Percentiles rank a stretch among this genome's conserved stretches.
Evolutionary conservation across 1,140 invertebrate genomes (phyloP).

Genomic region (Heliconius himera): DNA sequence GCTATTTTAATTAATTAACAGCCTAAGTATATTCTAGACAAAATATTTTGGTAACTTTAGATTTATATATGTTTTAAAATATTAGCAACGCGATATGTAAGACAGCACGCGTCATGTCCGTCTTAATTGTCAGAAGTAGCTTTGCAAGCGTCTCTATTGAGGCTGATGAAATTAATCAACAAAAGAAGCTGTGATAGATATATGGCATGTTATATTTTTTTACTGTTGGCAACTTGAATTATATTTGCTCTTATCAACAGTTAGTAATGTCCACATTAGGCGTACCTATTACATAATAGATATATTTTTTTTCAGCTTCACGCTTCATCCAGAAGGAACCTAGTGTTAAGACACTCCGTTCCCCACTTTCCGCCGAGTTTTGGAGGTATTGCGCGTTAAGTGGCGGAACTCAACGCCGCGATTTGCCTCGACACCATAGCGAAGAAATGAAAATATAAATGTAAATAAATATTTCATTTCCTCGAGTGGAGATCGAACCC

Average conservation of each 20-base stretch:
- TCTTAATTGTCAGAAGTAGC: conserved; percentile 22
- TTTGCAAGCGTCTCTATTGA: conserved; percentile 25
- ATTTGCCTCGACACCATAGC: too few relatives aligned
- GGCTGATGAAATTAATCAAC: conserved; percentile 27
- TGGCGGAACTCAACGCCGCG: too few relatives aligned
- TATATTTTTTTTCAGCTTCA: too few relatives aligned
- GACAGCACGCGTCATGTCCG: background rate
- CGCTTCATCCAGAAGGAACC: too few relatives aligned
- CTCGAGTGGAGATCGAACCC: too few relatives aligned
- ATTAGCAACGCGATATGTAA: background rate
- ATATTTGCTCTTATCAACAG: background rate
- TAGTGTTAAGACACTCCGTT: too few relatives aligned
- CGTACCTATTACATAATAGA: too few relatives aligned
- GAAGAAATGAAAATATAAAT: too few relatives aligned
- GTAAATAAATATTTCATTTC: too few relatives aligned
- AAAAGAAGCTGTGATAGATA: background rate
- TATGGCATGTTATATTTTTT: background rate
- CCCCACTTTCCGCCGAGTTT: too few relatives aligned
- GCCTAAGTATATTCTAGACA: background rate
- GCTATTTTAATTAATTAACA: background rate
- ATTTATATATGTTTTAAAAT: background rate
- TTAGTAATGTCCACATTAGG: too few relatives aligned
- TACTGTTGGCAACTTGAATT: background rate
- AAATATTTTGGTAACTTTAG: background rate
- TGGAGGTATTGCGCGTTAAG: too few relatives aligned